Conservation (phyloP, 1,140 invertebrate species). For the Penaeus indicus region DNA sequence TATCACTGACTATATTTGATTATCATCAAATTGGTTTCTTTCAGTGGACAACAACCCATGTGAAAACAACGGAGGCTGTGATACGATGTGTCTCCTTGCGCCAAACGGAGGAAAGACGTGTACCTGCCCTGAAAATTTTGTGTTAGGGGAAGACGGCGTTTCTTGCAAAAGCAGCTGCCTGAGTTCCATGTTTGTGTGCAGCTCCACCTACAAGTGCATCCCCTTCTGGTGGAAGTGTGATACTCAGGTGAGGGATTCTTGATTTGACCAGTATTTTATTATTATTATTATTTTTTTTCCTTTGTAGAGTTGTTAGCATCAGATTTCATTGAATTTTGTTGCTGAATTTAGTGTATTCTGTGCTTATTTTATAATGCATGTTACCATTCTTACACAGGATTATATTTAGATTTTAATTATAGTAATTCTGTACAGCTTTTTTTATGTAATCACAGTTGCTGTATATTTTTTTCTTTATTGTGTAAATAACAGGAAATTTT, state of each 20-base stretch:
- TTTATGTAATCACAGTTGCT: too few species aligned
- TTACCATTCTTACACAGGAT: too few species aligned
- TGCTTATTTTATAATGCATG: too few species aligned
- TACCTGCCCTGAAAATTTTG: constrained; percentile 86
- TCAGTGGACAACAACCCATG: constrained; percentile 72
- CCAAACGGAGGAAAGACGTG: constrained; percentile 75
- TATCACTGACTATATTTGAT: too few species aligned
- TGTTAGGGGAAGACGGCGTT: constrained; percentile 77
- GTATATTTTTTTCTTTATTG: too few species aligned
- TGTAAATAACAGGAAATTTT: too few species aligned
- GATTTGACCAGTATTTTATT: neutral
- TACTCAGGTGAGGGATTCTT: constrained; percentile 70
- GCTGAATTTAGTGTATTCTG: too few species aligned
- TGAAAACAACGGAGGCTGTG: constrained; percentile 76
- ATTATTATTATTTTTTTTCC: too few species aligned
- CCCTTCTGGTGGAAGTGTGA: constrained; percentile 79
- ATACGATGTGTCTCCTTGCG: constrained; percentile 82
- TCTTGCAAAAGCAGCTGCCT: constrained; percentile 84
- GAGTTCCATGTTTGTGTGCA: constrained; percentile 84
- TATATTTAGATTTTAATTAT: too few species aligned
- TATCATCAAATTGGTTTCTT: neutral
- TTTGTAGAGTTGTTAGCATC: too few species aligned
- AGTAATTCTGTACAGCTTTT: too few species aligned
- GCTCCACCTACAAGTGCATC: constrained; percentile 80
- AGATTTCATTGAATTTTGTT: too few species aligned